Evolutionary conservation across 1,140 invertebrate species (phyloP).

Genomic region (Caenorhabditis briggsae): DNA sequence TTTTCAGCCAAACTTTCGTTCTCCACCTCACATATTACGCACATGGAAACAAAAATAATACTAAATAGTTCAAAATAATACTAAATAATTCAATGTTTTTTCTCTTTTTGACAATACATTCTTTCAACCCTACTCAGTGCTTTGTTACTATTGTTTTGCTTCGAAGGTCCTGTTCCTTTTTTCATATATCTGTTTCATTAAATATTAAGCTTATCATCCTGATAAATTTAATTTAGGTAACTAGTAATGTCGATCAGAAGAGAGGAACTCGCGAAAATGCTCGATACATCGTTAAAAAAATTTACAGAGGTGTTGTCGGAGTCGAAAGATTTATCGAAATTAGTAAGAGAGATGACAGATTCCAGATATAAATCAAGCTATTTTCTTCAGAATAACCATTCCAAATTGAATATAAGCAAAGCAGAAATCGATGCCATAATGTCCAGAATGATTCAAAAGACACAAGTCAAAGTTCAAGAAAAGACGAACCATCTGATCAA

Average conservation of each 20-base stretch:
- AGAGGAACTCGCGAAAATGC: background rate
- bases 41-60: background rate
- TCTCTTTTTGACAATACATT: background rate
- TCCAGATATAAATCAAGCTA: background rate
- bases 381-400: background rate
- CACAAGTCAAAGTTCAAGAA: background rate
- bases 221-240: no score
- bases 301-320: constrained; percentile 8
- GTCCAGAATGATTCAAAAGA: background rate
- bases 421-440: background rate
- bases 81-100: background rate
- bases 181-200: no score
- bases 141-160: no score
- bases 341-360: background rate
- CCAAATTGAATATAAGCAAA: background rate
- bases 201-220: no score
- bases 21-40: constrained; percentile 31
- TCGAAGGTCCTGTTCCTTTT: no score
- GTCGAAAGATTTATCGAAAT: constrained; percentile 4
- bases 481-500: constrained; percentile 2
- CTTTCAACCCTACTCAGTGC: no score
- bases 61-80: background rate
- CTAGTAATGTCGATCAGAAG: constrained; percentile 12
- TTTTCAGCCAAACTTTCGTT: constrained; percentile 33
- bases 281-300: background rate